Conservation (phyloP, 1,140 invertebrate species). For the Aphelinus atriplicis region DNA sequence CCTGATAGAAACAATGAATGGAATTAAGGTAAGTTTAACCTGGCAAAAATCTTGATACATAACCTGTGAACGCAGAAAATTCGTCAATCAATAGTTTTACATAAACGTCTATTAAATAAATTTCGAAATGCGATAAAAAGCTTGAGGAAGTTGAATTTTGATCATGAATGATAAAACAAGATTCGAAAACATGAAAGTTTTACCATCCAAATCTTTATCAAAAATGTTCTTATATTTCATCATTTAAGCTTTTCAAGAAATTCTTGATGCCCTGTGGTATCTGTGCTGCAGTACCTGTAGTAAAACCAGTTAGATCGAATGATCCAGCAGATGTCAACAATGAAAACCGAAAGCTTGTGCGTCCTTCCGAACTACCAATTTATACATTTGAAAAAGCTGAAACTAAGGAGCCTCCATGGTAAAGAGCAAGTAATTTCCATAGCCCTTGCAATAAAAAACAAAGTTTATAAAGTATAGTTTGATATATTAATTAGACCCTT, state of each 20-base stretch:
- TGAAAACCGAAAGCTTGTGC: constrained; percentile 49
- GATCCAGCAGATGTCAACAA: constrained; percentile 38
- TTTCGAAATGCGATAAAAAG: constrained; percentile 8
- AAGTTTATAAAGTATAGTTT: no score
- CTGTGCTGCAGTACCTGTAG: constrained; percentile 56
- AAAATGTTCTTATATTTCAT: constrained; percentile 10
- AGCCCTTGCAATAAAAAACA: not conserved
- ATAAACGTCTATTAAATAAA: not conserved
- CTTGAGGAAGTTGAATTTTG: not conserved
- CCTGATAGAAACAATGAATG: constrained; percentile 39
- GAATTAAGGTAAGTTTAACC: constrained; percentile 45
- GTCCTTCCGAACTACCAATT: constrained; percentile 61
- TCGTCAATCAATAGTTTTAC: not conserved
- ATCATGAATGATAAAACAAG: no score
- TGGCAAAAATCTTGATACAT: constrained; percentile 12
- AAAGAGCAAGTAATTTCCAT: constrained; percentile 60
- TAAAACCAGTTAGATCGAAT: constrained; percentile 45
- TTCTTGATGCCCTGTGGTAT: constrained; percentile 61
- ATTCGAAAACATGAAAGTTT: no score
- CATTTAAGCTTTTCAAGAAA: constrained; percentile 61
- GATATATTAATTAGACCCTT: no score
- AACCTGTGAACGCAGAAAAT: not conserved
- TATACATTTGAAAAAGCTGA: constrained; percentile 53
- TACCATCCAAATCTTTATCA: not conserved
- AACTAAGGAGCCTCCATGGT: constrained; percentile 53